Percentiles rank a stretch among this genome's conserved stretches.
Conservation (phyloP, 2,113 vertebrate genomes). For the Oryzias celebensis region DNA sequence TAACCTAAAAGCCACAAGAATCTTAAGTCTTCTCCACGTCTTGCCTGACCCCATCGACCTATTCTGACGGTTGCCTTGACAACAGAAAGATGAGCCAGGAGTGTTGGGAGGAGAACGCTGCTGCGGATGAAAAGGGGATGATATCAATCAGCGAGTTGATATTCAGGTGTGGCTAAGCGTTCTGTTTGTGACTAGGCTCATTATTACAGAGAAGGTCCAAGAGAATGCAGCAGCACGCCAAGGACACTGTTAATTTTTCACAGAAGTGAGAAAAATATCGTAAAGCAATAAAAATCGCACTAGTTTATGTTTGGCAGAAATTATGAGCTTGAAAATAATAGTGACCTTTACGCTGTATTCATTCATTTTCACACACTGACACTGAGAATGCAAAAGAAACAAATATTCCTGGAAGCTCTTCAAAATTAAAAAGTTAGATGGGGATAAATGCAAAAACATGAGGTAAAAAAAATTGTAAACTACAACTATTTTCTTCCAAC, state of each 20-base stretch:
- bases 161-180: conserved; percentile 28
- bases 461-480: too few species aligned
- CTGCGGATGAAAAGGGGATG: conserved; percentile 14
- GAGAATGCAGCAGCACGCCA: conserved; percentile 31
- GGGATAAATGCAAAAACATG: too few species aligned
- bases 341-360: conserved; percentile 3
- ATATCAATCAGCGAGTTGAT: conserved; percentile 52
- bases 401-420: too few species aligned
- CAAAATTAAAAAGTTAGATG: too few species aligned
- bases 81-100: conserved; percentile 66
- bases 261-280: conserved; percentile 28
- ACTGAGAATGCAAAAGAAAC: too few species aligned
- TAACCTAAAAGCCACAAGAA: conserved; percentile 41
- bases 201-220: conserved; percentile 27
- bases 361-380: too few species aligned
- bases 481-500: too few species aligned
- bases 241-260: conserved; percentile 18
- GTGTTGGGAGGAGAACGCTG: conserved; percentile 14
- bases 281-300: background rate
- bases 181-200: conserved; percentile 12
- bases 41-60: conserved; percentile 70
- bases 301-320: conserved; percentile 4
- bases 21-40: conserved; percentile 54
- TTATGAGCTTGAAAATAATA: conserved; percentile 13
- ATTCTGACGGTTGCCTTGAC: conserved; percentile 64